Evolutionary conservation across 2,888 invertebrate genomes (phyloP).

Genomic region (Chydorus sphaericus): DNA sequence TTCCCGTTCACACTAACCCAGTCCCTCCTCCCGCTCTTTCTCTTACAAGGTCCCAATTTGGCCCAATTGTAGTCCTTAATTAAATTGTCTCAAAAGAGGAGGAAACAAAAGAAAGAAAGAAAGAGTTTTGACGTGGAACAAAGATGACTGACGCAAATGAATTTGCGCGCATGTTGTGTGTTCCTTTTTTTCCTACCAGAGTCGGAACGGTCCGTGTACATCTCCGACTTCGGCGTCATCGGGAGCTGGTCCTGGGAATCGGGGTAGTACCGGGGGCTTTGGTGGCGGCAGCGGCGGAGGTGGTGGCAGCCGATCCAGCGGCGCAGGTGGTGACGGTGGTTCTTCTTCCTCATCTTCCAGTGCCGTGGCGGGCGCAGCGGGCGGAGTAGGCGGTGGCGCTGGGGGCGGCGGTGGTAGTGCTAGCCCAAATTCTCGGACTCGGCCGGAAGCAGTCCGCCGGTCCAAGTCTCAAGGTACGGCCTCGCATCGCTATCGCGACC

Average conservation of each 20-base stretch:
- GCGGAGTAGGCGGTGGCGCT: conserved; percentile 18
- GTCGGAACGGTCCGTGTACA: conserved; percentile 59
- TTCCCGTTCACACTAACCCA: not conserved
- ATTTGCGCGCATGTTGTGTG: not conserved
- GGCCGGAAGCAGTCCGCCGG: conserved; percentile 52
- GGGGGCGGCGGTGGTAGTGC: conserved; percentile 17
- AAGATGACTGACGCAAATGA: not conserved
- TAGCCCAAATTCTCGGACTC: conserved; percentile 26
- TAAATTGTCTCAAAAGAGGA: not conserved
- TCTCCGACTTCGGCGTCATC: conserved; percentile 41
- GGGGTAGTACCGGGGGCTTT: conserved; percentile 17
- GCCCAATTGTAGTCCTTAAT: not conserved
- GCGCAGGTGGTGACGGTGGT: conserved; percentile 24
- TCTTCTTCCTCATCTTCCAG: conserved; percentile 22
- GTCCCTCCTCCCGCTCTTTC: not conserved
- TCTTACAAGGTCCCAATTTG: not conserved
- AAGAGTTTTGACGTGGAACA: not conserved
- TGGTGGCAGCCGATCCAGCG: conserved; percentile 20
- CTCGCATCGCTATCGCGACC: conserved; percentile 39
- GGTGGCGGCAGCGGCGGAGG: conserved; percentile 15
- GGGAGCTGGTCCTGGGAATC: conserved; percentile 18
- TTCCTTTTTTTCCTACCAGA: conserved; percentile 33
- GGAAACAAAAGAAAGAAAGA: not conserved
- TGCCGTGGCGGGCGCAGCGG: too few species aligned
- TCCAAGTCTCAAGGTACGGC: conserved; percentile 82